Conservation (phyloP, 2,888 invertebrate genomes). For the Prosopocoilus inquinatus region DNA sequence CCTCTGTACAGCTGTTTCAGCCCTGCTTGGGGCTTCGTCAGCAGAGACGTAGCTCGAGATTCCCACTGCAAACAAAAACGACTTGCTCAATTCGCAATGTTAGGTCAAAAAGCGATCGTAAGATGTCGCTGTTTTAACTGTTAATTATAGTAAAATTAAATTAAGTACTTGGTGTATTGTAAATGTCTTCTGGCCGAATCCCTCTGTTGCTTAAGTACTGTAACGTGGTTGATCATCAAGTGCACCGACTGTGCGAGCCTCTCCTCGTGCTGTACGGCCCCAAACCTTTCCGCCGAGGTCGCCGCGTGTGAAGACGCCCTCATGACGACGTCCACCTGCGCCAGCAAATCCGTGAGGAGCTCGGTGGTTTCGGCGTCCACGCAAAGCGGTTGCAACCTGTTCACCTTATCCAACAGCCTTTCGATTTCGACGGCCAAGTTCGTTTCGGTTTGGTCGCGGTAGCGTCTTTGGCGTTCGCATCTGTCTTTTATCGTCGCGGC, state of each 20-base stretch:
- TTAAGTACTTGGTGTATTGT: slow-evolving; percentile 54
- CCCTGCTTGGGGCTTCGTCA: too few relatives aligned
- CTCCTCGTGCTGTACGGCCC: slow-evolving; percentile 60
- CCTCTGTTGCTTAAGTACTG: slow-evolving; percentile 55
- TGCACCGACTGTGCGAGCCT: slow-evolving; percentile 57
- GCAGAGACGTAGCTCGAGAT: too few relatives aligned
- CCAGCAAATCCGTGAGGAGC: slow-evolving; percentile 52
- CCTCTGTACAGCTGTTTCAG: too few relatives aligned
- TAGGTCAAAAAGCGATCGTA: too few relatives aligned
- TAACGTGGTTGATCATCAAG: slow-evolving; percentile 59
- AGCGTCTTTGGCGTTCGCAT: slow-evolving; percentile 56
- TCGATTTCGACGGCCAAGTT: slow-evolving; percentile 57
- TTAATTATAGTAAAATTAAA: neutral
- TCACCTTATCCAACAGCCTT: slow-evolving; percentile 46
- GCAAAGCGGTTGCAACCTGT: slow-evolving; percentile 53
- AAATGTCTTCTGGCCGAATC: slow-evolving; percentile 58
- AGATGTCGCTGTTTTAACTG: too few relatives aligned
- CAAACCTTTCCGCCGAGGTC: slow-evolving; percentile 50
- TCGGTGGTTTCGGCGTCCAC: slow-evolving; percentile 55
- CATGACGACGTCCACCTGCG: slow-evolving; percentile 50
- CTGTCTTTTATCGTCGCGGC: slow-evolving; percentile 56
- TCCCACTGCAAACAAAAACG: too few relatives aligned
- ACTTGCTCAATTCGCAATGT: too few relatives aligned
- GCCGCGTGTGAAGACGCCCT: slow-evolving; percentile 43
- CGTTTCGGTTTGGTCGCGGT: slow-evolving; percentile 59